Conservation (phyloP, 2,113 vertebrate genomes). For the Nicator chloris region DNA sequence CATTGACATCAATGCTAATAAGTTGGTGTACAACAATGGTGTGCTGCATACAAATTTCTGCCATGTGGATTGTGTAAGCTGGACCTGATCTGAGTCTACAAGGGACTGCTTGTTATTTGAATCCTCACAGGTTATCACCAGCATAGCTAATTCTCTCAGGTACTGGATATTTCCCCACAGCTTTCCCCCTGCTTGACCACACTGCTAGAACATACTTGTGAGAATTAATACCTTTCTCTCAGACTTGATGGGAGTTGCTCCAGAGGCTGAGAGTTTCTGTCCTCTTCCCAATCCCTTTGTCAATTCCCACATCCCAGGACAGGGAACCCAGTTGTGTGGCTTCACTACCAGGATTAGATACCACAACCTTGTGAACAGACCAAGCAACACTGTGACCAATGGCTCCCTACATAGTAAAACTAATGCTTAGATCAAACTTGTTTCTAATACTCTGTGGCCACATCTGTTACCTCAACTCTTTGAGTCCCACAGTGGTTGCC, state of each 20-base stretch:
- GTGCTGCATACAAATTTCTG: neutral
- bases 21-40: neutral
- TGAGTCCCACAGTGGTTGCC: neutral
- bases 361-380: neutral
- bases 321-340: neutral
- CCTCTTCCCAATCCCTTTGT: neutral
- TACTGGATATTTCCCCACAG: neutral
- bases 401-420: neutral
- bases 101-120: neutral
- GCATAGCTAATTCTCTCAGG: neutral
- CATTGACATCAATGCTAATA: neutral
- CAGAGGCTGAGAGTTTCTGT: neutral
- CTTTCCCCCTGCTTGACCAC: neutral
- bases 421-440: neutral
- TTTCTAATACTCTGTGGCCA: neutral
- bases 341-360: neutral
- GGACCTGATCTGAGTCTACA: neutral
- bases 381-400: neutral
- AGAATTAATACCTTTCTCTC: neutral
- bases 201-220: neutral
- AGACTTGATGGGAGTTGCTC: neutral
- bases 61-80: neutral
- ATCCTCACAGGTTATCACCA: neutral
- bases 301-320: neutral
- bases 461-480: neutral